phyloP scores from a whole-genome alignment of 2,888 invertebrate species.

The Pegoplata infirma region DNA sequence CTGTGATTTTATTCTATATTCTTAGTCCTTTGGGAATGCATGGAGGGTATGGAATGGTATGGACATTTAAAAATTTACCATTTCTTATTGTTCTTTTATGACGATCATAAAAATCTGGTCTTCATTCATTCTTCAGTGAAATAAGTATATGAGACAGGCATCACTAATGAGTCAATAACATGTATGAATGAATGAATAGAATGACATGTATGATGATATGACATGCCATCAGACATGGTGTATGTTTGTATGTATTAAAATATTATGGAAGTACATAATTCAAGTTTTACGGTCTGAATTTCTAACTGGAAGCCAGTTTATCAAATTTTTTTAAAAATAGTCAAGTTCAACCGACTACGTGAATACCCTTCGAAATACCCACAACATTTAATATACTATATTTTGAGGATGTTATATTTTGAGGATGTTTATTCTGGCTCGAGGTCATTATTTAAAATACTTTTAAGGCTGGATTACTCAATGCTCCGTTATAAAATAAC shows the following conservation, averaged over 20 bases:
- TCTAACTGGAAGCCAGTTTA: background rate
- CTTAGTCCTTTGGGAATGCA: slow-evolving; percentile 22
- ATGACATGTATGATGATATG: background rate
- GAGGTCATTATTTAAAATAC: no score
- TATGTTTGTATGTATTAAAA: no score
- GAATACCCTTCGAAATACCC: no score
- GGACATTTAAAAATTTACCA: slow-evolving; percentile 6
- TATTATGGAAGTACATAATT: no score
- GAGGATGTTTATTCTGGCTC: no score
- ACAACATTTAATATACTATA: no score
- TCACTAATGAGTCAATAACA: slow-evolving; percentile 51
- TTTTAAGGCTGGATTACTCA: no score
- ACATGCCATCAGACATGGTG: slow-evolving; percentile 2
- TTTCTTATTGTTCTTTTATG: slow-evolving; percentile 15
- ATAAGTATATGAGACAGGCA: slow-evolving; percentile 33
- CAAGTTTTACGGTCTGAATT: background rate
- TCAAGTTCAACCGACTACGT: no score
- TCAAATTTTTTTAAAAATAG: background rate
- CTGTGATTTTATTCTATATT: slow-evolving; percentile 36
- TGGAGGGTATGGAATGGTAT: no score
- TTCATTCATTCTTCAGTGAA: slow-evolving; percentile 18
- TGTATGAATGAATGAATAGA: slow-evolving; percentile 23
- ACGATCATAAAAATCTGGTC: slow-evolving; percentile 39
- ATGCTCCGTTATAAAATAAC: no score
- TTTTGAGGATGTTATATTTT: no score